These are phyloP conservation scores for Anolis carolinensis DNA, from an alignment of 2,113 vertebrate genomes.

Conservation along the genomic window DNA sequence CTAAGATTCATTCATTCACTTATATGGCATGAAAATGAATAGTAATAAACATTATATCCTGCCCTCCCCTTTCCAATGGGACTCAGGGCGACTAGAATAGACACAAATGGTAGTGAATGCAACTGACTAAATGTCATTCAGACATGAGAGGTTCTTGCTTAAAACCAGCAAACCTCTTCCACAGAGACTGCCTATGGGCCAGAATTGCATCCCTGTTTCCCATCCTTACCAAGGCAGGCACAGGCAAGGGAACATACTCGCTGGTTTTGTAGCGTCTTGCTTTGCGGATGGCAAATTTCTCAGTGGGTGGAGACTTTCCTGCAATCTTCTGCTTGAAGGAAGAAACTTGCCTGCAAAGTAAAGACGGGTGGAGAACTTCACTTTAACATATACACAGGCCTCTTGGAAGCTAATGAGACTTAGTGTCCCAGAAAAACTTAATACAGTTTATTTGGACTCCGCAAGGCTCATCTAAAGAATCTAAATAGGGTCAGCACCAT, in stretches of 20 bases:
- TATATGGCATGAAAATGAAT: no score
- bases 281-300: constrained; percentile 94
- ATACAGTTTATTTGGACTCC: background rate
- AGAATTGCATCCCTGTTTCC: background rate
- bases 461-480: background rate
- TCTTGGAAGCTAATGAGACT: background rate
- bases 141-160: no score
- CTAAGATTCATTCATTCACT: no score
- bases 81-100: no score
- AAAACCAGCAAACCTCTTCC: background rate
- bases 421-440: background rate
- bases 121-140: no score
- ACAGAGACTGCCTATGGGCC: background rate
- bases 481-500: background rate
- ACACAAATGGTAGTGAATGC: no score
- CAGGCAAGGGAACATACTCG: constrained; percentile 78
- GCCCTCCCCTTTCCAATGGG: no score
- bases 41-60: no score
- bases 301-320: constrained; percentile 92
- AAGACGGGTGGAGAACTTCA: background rate
- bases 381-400: background rate
- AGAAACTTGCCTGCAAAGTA: constrained; percentile 80
- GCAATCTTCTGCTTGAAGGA: constrained; percentile 93
- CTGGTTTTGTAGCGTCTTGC: constrained; percentile 86
- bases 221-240: constrained; percentile 85